Evolutionary conservation across 2,797 vertebrate species (phyloP).

Genomic region (Threskiornis aethiopicus): DNA sequence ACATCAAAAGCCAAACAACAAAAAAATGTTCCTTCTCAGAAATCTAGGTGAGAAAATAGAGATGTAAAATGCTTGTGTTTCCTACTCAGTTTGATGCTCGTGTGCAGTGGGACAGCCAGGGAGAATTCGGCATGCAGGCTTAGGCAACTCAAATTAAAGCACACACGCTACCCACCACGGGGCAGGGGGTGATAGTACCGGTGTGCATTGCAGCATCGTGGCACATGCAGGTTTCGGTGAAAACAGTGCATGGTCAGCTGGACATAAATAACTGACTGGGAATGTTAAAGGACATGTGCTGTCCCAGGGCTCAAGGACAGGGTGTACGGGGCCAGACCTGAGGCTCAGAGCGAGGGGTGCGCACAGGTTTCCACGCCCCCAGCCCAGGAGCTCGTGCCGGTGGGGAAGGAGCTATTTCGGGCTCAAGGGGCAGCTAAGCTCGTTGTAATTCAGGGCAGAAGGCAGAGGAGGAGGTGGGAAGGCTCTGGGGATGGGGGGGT

Average conservation of each 20-base stretch:
- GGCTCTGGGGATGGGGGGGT: background rate
- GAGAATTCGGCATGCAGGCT: accelerated
- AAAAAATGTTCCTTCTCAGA: background rate
- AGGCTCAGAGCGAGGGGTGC: background rate
- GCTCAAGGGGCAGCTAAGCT: background rate
- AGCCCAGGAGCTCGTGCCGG: accelerated
- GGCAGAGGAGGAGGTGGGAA: background rate
- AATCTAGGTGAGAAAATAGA: background rate
- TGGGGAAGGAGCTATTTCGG: background rate
- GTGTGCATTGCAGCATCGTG: accelerated
- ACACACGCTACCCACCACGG: accelerated
- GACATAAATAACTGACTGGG: background rate
- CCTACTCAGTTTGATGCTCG: accelerated
- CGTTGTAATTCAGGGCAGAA: constrained; percentile 16
- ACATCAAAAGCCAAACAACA: background rate
- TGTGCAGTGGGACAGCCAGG: background rate
- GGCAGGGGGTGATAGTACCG: accelerated
- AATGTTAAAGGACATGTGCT: accelerated
- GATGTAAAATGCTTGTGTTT: background rate
- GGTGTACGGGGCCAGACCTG: accelerated
- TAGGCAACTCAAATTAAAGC: background rate
- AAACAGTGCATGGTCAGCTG: accelerated
- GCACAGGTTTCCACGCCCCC: accelerated
- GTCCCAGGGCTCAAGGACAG: accelerated
- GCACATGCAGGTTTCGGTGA: background rate